Percentiles rank a stretch among this genome's conserved stretches.
These are phyloP conservation scores for Tetranychus urticae DNA, from an alignment of 1,140 invertebrate genomes.

Conservation along the genomic window DNA sequence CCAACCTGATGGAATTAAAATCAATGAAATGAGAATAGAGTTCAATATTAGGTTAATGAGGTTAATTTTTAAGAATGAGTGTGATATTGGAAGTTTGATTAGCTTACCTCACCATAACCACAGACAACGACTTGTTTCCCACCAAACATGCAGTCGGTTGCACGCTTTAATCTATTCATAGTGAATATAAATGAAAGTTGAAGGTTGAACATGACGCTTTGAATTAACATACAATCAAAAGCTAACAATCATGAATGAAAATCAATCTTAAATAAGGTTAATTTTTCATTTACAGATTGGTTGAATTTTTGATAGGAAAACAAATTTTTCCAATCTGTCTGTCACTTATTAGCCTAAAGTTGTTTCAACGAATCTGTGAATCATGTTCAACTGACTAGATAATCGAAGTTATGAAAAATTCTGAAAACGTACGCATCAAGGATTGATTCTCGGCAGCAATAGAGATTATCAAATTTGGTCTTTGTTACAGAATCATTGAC, in stretches of 20 bases:
- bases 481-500: slow-evolving; percentile 96
- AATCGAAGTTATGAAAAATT: too few relatives aligned
- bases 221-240: slow-evolving; percentile 8
- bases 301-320: too few relatives aligned
- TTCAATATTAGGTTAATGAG: background rate
- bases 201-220: too few relatives aligned
- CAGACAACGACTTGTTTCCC: slow-evolving; percentile 90
- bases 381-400: too few relatives aligned
- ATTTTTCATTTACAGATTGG: too few relatives aligned
- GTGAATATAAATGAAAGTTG: background rate
- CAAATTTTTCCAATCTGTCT: too few relatives aligned
- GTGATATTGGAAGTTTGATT: background rate
- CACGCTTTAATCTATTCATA: slow-evolving; percentile 52
- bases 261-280: too few relatives aligned
- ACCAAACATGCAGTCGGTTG: slow-evolving; percentile 93
- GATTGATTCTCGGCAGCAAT: slow-evolving; percentile 68
- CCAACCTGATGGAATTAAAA: slow-evolving; percentile 37
- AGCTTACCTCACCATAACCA: slow-evolving; percentile 61
- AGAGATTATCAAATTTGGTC: slow-evolving; percentile 95
- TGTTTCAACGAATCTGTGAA: too few relatives aligned
- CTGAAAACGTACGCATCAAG: slow-evolving; percentile 46
- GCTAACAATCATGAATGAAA: too few relatives aligned
- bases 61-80: background rate
- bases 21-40: background rate
- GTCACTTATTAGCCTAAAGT: too few relatives aligned